Percentiles rank a stretch among this genome's conserved stretches.
Evolutionary conservation across 2,113 vertebrate genomes (phyloP).

Genomic region (Thryonomys swinderianus): DNA sequence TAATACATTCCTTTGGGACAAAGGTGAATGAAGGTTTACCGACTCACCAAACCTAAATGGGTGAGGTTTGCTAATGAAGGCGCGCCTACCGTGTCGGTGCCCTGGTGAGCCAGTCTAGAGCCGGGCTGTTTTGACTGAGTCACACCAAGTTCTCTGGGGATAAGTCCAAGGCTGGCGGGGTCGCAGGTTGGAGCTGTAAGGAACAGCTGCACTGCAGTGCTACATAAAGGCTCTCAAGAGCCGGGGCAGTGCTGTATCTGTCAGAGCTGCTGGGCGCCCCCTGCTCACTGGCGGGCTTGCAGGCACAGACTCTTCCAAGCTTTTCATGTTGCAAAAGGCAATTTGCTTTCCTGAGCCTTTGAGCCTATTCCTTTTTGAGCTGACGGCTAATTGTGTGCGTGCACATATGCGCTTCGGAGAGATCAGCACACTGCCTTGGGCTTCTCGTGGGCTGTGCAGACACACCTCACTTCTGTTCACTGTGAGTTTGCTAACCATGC

Average conservation of each 20-base stretch:
- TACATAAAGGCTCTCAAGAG: background rate
- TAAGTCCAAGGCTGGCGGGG: conserved; percentile 52
- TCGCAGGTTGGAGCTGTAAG: conserved; percentile 9
- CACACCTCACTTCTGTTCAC: conserved; percentile 62
- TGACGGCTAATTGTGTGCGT: conserved; percentile 75
- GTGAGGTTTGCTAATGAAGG: conserved; percentile 53
- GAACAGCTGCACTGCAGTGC: conserved; percentile 46
- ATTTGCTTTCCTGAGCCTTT: conserved; percentile 75
- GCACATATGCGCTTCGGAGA: conserved; percentile 66
- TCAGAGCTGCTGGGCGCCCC: conserved; percentile 40
- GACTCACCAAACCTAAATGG: conserved; percentile 58
- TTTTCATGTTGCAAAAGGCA: conserved; percentile 74
- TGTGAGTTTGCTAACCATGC: conserved; percentile 44
- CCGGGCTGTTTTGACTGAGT: rapidly evolving
- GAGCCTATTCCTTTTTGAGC: conserved; percentile 74
- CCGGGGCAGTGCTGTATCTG: background rate
- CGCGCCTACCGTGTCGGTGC: conserved; percentile 16
- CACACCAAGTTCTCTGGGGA: conserved; percentile 57
- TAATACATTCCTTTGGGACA: conserved; percentile 58
- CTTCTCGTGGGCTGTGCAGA: conserved; percentile 55
- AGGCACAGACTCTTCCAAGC: conserved; percentile 77
- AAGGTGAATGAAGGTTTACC: conserved; percentile 55
- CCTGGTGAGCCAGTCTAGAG: background rate
- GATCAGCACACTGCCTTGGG: conserved; percentile 59
- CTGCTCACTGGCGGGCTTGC: conserved; percentile 63